These are phyloP conservation scores for Plectrocnemia conspersa DNA, from an alignment of 1,140 invertebrate genomes.

Conservation along the genomic window DNA sequence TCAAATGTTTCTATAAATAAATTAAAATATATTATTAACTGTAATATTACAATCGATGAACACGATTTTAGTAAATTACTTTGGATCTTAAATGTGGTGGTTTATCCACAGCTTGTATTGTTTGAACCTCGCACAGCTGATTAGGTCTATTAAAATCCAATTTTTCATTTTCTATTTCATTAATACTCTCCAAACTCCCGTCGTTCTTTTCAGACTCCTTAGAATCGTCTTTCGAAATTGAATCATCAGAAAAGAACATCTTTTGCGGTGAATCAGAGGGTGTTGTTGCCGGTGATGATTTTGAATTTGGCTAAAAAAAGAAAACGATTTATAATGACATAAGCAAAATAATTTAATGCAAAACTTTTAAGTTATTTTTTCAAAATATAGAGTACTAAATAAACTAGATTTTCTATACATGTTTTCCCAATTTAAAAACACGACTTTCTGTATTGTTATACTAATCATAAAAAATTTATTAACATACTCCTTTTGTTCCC, in stretches of 20 bases:
- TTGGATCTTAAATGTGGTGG: constrained; percentile 60
- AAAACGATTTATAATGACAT: constrained; percentile 19
- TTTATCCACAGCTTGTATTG: constrained; percentile 57
- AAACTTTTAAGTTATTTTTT: constrained; percentile 34
- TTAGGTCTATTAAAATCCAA: constrained; percentile 47
- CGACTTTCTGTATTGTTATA: constrained; percentile 27
- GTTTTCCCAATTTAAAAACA: too few relatives aligned
- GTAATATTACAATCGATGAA: too few relatives aligned
- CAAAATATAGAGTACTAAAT: background rate
- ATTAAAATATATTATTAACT: background rate
- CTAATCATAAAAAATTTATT: constrained; percentile 35
- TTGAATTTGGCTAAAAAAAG: constrained; percentile 43
- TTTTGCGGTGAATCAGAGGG: too few relatives aligned
- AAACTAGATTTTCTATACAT: background rate
- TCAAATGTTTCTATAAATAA: constrained; percentile 50
- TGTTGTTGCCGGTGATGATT: constrained; percentile 42
- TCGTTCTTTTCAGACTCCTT: too few relatives aligned
- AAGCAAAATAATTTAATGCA: constrained; percentile 39
- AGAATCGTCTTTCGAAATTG: too few relatives aligned
- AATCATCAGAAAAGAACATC: too few relatives aligned
- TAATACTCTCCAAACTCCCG: too few relatives aligned
- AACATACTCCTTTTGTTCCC: constrained; percentile 51
- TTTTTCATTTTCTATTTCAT: constrained; percentile 21
- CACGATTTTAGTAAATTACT: constrained; percentile 43
- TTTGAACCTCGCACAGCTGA: constrained; percentile 32